These are phyloP conservation scores for Ladona fulva DNA, from an alignment of 1,140 invertebrate species.

Conservation along the genomic window DNA sequence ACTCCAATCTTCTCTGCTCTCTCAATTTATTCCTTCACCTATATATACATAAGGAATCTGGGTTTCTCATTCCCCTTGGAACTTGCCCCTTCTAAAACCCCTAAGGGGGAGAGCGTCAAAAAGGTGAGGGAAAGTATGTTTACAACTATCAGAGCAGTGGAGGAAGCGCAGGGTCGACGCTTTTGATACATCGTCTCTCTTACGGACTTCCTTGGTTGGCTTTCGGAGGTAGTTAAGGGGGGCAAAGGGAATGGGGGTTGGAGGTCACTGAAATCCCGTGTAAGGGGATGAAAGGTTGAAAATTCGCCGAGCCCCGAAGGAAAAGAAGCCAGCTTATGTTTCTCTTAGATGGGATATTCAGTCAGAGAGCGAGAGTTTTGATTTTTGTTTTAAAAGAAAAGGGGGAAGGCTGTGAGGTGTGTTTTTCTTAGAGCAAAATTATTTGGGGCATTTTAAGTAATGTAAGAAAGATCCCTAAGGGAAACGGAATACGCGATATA, in stretches of 20 bases:
- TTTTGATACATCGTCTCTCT: slow-evolving; percentile 1
- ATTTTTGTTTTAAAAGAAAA: no score
- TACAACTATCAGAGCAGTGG: background rate
- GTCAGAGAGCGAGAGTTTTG: no score
- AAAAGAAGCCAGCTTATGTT: background rate
- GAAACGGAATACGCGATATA: background rate
- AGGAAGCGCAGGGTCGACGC: background rate
- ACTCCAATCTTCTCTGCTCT: no score
- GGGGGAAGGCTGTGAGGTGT: no score
- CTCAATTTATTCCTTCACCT: no score
- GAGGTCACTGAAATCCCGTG: background rate
- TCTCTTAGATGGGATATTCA: background rate
- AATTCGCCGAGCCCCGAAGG: background rate
- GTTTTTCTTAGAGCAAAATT: no score
- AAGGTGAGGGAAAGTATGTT: background rate
- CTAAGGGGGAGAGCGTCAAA: background rate
- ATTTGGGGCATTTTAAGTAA: background rate
- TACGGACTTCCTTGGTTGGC: background rate
- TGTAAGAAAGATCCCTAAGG: background rate
- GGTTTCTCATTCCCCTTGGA: no score
- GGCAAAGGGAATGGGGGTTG: background rate
- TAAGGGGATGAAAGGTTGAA: background rate
- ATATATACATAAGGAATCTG: no score
- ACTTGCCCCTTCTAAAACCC: no score
- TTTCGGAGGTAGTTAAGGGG: background rate